Evolutionary conservation across 2,888 invertebrate species (phyloP), one percentile per base, ranked within the genome.

Genomic region (Sthenelais limicola): DNA sequence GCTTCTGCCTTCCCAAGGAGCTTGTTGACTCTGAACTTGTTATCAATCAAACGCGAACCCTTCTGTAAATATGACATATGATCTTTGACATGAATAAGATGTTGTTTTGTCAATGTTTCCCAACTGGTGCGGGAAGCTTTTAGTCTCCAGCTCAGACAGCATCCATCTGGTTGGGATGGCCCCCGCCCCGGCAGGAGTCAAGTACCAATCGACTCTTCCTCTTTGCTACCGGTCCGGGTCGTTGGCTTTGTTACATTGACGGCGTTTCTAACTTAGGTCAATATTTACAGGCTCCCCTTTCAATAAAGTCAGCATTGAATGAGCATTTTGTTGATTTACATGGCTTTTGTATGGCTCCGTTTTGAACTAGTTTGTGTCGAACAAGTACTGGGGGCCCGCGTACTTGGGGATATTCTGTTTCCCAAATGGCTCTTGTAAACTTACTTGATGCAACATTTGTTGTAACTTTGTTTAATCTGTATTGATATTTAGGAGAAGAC

Each of bases 81-180:
- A 56, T 24, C 56, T 18, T 18, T 5, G 24, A 56, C 56, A 28
- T 24, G 30, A n/a, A 3, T 18, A 56, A 56, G 21, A 12, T 33
- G 56, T 26, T 33, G 56, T 33, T 56, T 18, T 56, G 56, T 56
- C 56, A 56, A 56, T 33, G n/a, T 12, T 24, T 1, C 56, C 56
- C 56, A 56, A 56, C 56, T 56, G 56, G 56, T 56, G 56, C 56
- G 56, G 32, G 15, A 3, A 32, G 56, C 33, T 33, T 28, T 26
- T 56, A 3, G 56, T n/a, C 56, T 24, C 30, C 15, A 28, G 28
- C 56, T 33, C 33, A 33, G 56, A 56, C 56, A 33, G 56, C 30
- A 56, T 33, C 56, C 56, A 56, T 56, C 56, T 56, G 56, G 56
- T 56, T 56, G 33, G 32, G n/a, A n/a, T n/a, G n/a, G n/a, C n/a